Base-by-base conservation (phyloP, 2,888 invertebrate genomes). In the Caenorhabditis wallacei region DNA sequence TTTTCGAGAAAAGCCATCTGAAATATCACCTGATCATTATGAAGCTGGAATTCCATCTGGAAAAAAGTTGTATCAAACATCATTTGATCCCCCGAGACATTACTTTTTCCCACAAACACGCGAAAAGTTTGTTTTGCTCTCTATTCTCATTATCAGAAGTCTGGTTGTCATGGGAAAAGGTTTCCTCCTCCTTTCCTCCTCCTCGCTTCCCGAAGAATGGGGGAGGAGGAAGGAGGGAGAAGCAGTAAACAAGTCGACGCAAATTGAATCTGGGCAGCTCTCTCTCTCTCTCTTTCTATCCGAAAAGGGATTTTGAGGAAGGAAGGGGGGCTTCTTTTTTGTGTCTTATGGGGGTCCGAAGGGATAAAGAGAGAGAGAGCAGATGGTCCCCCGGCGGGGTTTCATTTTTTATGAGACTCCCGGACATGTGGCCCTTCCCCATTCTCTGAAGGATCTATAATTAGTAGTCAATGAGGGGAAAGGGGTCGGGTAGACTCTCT, bases 361-460 rank as follows among this genome's bases (percentile, higher is more conserved):
- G 30, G 30, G 30, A 30, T 30, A 8, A 30, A 30, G 30, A 30
- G 8, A 24, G 8, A 24, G 40, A 20, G 59, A 59, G 57, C 57
- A 54, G 54, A 48, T 48, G 54, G 70, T 46, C 69, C 69, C 48
- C 46, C 57, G 8, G 16, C 61, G 37, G 37, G 59, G 59, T 71
- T 71, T 71, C 71, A 71, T 71, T 71, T 71, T 71, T 71, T 71
- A 71, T 71, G 71, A 71, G 71, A 46, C 18, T n/a, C n/a, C n/a
- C 46, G 56, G 51, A 51, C 71, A 71, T 71, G 51, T 61, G 70
- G 70, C 22, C 57, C 8, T 40, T 59, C 37, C 20, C 40, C 37
- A n/a, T 56, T 24, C 26, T n/a, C 37, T 59, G 40, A 18, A 13
- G 3, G 59, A 3, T 10, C 43, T 26, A 61, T 71, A 71, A 71